A percentile compares a stretch with the other conserved stretches of the same genome.
Conservation (phyloP, 2,797 vertebrate species). For the Sebastiscus albofasciatus region DNA sequence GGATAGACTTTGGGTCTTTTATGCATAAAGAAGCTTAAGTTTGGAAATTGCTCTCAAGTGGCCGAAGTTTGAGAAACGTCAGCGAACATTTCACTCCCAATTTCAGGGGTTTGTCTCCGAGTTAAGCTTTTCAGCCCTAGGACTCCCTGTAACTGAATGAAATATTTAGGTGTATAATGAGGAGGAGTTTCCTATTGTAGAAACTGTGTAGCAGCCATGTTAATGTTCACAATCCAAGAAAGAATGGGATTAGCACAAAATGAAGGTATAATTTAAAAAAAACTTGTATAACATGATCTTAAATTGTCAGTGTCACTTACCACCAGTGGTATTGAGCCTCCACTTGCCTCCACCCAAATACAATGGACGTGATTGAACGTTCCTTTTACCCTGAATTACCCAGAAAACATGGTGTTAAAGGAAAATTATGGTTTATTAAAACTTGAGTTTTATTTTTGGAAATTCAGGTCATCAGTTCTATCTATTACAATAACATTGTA, state of each 20-base stretch:
- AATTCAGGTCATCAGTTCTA: neutral
- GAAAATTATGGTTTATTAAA: neutral
- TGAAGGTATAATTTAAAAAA: neutral
- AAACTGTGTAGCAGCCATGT: neutral
- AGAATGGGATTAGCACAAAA: neutral
- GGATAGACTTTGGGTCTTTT: constrained; percentile 70
- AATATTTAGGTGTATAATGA: constrained; percentile 41
- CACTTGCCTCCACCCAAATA: neutral
- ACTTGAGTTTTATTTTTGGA: neutral
- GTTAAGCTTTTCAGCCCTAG: constrained; percentile 45
- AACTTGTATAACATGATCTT: neutral
- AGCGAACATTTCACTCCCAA: constrained; percentile 61
- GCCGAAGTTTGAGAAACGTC: constrained; percentile 66
- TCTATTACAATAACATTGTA: neutral
- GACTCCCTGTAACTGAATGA: constrained; percentile 30
- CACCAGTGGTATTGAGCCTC: neutral
- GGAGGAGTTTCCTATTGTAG: neutral
- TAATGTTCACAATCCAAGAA: constrained; percentile 2
- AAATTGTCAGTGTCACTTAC: neutral
- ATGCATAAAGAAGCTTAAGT: constrained; percentile 72
- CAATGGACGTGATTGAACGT: neutral
- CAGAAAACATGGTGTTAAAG: neutral
- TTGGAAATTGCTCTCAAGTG: constrained; percentile 66
- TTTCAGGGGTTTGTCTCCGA: constrained; percentile 56
- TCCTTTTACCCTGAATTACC: neutral